Conservation (phyloP, 2,113 vertebrate species). For the Gorsachius goisagi region DNA sequence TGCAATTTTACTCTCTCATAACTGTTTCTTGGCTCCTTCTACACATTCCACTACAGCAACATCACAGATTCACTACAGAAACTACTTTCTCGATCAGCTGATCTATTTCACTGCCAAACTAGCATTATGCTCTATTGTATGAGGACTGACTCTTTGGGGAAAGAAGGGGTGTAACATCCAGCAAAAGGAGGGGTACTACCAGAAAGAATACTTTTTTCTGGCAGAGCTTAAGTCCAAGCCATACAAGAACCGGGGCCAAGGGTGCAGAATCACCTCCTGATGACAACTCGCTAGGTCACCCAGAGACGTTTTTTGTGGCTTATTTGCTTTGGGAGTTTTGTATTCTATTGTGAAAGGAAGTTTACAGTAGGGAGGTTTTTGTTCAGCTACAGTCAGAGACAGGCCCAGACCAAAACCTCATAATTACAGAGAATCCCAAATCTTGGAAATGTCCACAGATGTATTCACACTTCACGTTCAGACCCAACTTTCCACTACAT, state of each 20-base stretch:
- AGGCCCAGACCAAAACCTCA: background rate
- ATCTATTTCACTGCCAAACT: background rate
- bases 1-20: conserved; percentile 46
- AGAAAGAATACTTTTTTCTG: background rate
- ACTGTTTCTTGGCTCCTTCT: conserved; percentile 41
- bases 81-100: background rate
- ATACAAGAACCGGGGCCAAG: background rate
- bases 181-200: background rate
- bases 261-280: background rate
- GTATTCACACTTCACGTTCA: background rate
- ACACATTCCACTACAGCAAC: conserved; percentile 1
- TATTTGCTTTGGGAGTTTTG: background rate
- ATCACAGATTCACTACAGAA: background rate
- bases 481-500: background rate
- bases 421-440: background rate
- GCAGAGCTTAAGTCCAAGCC: background rate
- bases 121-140: background rate
- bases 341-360: background rate
- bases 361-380: background rate
- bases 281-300: background rate
- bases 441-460: background rate
- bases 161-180: background rate
- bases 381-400: background rate
- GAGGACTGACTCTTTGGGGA: background rate
- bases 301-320: background rate